Evolutionary conservation across 2,888 invertebrate species (phyloP).

Genomic region (Scaptomyza cyrtandrae): DNA sequence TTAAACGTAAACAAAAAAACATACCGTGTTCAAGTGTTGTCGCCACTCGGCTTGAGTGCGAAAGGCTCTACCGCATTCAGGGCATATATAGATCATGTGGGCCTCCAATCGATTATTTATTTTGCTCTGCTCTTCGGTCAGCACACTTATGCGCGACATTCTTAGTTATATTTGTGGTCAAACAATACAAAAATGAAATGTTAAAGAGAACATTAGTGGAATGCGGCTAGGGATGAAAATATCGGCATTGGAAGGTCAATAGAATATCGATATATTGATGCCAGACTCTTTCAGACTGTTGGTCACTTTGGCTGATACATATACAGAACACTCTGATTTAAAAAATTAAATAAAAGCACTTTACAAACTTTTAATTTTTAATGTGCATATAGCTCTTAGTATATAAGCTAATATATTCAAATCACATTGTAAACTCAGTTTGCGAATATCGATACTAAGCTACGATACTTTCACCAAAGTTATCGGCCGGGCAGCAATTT

Average conservation of each 20-base stretch:
- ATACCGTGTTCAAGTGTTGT: slow-evolving; percentile 70
- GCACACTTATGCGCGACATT: slow-evolving; percentile 53
- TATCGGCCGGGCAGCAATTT: slow-evolving; percentile 9
- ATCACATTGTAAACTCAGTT: neutral
- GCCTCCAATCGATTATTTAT: slow-evolving; percentile 71
- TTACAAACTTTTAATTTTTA: neutral
- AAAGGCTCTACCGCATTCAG: slow-evolving; percentile 78
- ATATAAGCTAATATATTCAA: too few species aligned
- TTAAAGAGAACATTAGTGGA: neutral
- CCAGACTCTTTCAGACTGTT: neutral
- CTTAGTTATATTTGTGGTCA: neutral
- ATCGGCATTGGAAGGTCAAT: neutral
- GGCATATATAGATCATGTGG: slow-evolving; percentile 80
- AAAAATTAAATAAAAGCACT: neutral
- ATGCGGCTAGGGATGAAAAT: slow-evolving; percentile 8
- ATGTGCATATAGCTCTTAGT: neutral
- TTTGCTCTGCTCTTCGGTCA: slow-evolving; percentile 62
- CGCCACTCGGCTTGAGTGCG: slow-evolving; percentile 79
- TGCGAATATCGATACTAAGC: neutral
- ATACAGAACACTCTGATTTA: neutral
- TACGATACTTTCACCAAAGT: neutral
- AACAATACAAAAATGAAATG: slow-evolving; percentile 1
- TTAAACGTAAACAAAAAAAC: neutral
- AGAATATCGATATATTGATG: neutral
- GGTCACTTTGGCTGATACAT: neutral